Conservation (phyloP, 2,797 vertebrate genomes). For the Zenarchopterus dispar region DNA sequence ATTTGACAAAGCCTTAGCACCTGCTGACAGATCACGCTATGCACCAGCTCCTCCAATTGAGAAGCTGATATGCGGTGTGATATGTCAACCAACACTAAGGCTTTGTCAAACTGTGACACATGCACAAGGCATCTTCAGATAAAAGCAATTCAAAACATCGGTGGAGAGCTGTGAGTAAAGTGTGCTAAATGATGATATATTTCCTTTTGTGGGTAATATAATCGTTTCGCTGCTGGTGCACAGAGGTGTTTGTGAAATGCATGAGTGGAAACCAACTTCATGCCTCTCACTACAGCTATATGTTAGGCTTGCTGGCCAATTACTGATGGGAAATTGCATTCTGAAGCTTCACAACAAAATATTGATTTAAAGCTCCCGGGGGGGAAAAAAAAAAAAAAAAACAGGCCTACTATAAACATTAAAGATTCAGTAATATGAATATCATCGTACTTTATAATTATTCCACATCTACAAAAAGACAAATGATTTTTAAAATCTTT, state of each 20-base stretch:
- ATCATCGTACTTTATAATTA: constrained; percentile 1
- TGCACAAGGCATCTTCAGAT: constrained; percentile 37
- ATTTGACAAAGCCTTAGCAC: constrained; percentile 76
- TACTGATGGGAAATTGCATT: constrained; percentile 67
- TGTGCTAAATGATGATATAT: constrained; percentile 41
- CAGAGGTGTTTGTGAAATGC: constrained; percentile 53
- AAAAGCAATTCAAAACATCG: constrained; percentile 52
- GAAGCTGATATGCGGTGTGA: constrained; percentile 71
- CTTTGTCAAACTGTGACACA: constrained; percentile 67
- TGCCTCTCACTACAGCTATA: constrained; percentile 55
- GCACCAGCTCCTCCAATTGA: constrained; percentile 73
- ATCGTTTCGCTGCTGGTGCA: constrained; percentile 47
- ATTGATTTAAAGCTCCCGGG: constrained; percentile 54
- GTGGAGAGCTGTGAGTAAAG: constrained; percentile 16
- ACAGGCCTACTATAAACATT: constrained; percentile 16
- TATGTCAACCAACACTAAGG: constrained; percentile 67
- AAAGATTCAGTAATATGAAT: constrained; percentile 23
- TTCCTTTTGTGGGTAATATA: constrained; percentile 46
- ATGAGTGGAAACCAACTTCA: constrained; percentile 44
- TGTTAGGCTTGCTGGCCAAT: constrained; percentile 59
- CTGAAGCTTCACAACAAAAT: constrained; percentile 57
- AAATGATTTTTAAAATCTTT: neutral
- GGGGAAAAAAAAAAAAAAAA: constrained; percentile 13
- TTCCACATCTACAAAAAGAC: neutral
- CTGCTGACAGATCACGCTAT: constrained; percentile 76